Percentiles rank a stretch among this genome's conserved stretches.
Evolutionary conservation across 2,797 vertebrate genomes (phyloP).

Genomic region (Darevskia mixta): DNA sequence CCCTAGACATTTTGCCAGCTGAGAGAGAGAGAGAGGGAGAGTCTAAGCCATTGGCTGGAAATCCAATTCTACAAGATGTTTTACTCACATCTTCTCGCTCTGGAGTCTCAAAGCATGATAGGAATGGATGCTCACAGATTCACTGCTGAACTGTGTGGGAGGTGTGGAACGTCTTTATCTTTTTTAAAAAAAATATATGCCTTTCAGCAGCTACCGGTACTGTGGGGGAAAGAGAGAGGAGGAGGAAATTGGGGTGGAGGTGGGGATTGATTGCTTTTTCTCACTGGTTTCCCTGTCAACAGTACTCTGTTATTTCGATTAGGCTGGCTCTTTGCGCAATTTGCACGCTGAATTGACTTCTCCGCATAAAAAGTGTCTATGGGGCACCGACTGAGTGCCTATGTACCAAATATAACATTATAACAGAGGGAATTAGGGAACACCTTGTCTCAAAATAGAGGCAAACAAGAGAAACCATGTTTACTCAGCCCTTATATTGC

Average conservation of each 20-base stretch:
- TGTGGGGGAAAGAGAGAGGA: slow-evolving; percentile 58
- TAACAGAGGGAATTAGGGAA: not conserved
- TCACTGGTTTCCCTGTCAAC: slow-evolving; percentile 42
- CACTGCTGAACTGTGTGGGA: slow-evolving; percentile 77
- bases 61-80: slow-evolving; percentile 28
- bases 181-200: slow-evolving; percentile 59
- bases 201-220: slow-evolving; percentile 71
- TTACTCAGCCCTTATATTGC: not conserved
- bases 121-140: slow-evolving; percentile 73
- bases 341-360: slow-evolving; percentile 5
- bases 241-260: slow-evolving; percentile 52
- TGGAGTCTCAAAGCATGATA: slow-evolving; percentile 72
- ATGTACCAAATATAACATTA: too few species aligned
- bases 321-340: slow-evolving; percentile 13
- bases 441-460: not conserved
- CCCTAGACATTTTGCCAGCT: slow-evolving; percentile 76
- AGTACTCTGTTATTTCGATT: slow-evolving; percentile 35
- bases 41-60: slow-evolving; percentile 16
- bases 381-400: not conserved
- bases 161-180: slow-evolving; percentile 72
- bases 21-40: too few species aligned
- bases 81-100: slow-evolving; percentile 63
- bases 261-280: slow-evolving; percentile 19
- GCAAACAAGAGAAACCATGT: too few species aligned
- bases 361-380: slow-evolving; percentile 14